Evolutionary conservation across 1,140 invertebrate genomes (phyloP), one percentile per base, ranked within the genome.

Genomic region (Coenobita brevimanus): DNA sequence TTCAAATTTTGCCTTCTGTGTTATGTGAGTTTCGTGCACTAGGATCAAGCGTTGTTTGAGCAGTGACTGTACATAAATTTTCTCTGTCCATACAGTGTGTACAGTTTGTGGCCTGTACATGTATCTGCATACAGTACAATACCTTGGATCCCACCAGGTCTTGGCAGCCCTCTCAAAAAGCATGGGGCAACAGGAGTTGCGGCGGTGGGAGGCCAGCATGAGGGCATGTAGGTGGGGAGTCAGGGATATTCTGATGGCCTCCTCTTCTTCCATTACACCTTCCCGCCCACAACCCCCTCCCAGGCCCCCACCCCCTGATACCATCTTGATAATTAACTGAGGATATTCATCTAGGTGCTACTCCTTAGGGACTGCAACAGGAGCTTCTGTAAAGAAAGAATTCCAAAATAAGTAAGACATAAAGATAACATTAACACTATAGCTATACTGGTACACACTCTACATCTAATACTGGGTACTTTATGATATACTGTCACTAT

Each of bases 81-180:
- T n/a, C n/a, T n/a, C n/a, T n/a, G n/a, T n/a, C n/a, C n/a, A n/a
- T n/a, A n/a, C n/a, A n/a, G n/a, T n/a, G n/a, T n/a, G n/a, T n/a
- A n/a, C n/a, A n/a, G n/a, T n/a, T n/a, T n/a, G n/a, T n/a, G n/a
- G n/a, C n/a, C n/a, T n/a, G n/a, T n/a, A n/a, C n/a, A n/a, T n/a
- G n/a, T n/a, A n/a, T n/a, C n/a, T n/a, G n/a, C n/a, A n/a, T n/a
- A n/a, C n/a, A n/a, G n/a, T n/a, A 46, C 41, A 36, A 24, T 82
- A 87, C 89, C 82, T 89, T 8, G 97, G 98, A 92, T 98, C 96
- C 96, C 97, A 97, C 97, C 97, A 97, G 8, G 96, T 97, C 89
- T 94, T 93, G 21, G 97, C 95, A 33, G 97, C 96, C 89, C 97
- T 94, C 93, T 98, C 97, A 92, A 98, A 98, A 41, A 97, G 95